phyloP scores from a whole-genome alignment of 2,797 vertebrate genomes.

The Paedocypris micromegethes region DNA sequence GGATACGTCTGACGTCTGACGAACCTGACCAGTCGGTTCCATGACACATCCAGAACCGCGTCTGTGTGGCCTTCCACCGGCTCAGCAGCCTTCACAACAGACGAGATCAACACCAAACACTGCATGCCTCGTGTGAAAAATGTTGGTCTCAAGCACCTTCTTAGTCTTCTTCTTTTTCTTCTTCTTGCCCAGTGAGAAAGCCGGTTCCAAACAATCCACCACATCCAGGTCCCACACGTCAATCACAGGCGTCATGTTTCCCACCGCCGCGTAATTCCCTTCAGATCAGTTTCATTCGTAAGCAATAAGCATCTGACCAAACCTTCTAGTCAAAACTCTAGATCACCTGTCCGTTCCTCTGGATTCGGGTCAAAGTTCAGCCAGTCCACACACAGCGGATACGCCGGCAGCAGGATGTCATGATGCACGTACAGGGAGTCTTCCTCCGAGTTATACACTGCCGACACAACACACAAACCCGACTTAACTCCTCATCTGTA shows the following conservation, averaged over 20 bases:
- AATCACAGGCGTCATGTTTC: conserved; percentile 94
- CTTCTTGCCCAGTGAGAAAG: conserved; percentile 85
- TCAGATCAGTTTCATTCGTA: conserved; percentile 3
- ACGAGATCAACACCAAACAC: background rate
- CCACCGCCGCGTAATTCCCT: conserved; percentile 90
- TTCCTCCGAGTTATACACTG: conserved; percentile 93
- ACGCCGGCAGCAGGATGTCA: conserved; percentile 88
- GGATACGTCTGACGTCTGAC: conserved; percentile 33
- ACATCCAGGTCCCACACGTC: conserved; percentile 96
- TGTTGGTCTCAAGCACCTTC: conserved; percentile 68
- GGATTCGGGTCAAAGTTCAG: conserved; percentile 94
- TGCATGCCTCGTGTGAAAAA: background rate
- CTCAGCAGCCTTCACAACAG: conserved; percentile 64
- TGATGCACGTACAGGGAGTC: conserved; percentile 93
- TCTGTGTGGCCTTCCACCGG: conserved; percentile 78
- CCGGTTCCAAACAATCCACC: conserved; percentile 91
- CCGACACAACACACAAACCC: conserved; percentile 21
- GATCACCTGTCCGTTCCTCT: conserved; percentile 73
- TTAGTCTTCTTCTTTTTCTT: conserved; percentile 81
- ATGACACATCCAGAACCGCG: conserved; percentile 91
- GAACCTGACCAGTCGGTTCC: conserved; percentile 92
- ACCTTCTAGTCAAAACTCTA: no score
- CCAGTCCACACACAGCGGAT: conserved; percentile 92
- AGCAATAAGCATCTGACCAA: no score
- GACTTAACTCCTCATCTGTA: no score